Base-by-base conservation (phyloP, 2,797 vertebrate genomes). In the Diceros bicornis region DNA sequence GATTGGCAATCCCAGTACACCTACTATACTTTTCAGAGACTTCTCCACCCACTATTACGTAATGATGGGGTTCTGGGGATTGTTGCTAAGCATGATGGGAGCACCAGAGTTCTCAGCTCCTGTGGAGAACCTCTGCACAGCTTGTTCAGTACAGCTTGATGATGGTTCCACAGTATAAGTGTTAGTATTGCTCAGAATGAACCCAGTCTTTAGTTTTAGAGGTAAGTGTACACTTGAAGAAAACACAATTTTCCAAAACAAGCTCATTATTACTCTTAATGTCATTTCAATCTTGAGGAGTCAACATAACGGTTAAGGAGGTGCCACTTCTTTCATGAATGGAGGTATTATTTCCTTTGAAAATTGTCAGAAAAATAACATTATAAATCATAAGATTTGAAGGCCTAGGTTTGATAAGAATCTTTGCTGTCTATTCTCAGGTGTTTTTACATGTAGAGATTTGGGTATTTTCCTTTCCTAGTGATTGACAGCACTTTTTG, bases 401-500 rank as follows among this genome's bases (percentile, higher is more conserved):
- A 87, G 16, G 25, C 27, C n/a, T 74, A 32, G 20, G 13, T 50
- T 92, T 91, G 50, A 50, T 78, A 91, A 47, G 17, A 20, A 62
- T 32, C 20, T 61, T 89, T 89, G 25, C 52, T 81, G 13, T 72
- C 37, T 95, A 9, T 84, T 64, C 8, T 90, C n/a, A 23, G 34
- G 18, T 89, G 16, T 78, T 89, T 93, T 83, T 34, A 32, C 4
- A 59, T 21, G 13, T 27, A 62, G n/a, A 82, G 25, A 68, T 59
- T 69, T 37, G 93, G 34, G 3, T 61, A 72, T 88, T 95, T 96
- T 96, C 55, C n/a, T 86, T 25, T 85, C 25, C 27, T 77, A 44
- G 68, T 59, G 41, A 96, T 62, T 95, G 75, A 86, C 47, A 83
- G 41, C 7, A 47, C 91, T 93, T 86, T 27, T 86, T 87, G 16